These are phyloP conservation scores for Coregonus suidteri DNA, from an alignment of 2,797 vertebrate genomes.

Conservation along the genomic window DNA sequence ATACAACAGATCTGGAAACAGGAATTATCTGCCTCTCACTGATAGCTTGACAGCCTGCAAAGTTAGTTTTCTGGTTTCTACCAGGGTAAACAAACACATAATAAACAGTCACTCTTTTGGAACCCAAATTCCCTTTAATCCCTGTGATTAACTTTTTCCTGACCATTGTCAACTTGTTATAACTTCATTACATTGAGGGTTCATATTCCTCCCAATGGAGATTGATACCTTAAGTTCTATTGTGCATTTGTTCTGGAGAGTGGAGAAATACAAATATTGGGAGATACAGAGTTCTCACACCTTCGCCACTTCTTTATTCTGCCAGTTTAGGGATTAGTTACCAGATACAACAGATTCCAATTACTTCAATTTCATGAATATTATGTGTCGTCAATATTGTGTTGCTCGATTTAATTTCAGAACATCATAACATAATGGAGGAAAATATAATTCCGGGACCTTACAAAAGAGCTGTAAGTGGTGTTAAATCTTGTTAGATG, in stretches of 20 bases:
- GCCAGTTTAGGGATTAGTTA: conserved; percentile 71
- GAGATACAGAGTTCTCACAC: conserved; percentile 30
- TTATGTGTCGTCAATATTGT: too few species aligned
- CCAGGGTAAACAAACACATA: conserved; percentile 19
- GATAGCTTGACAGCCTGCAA: not conserved
- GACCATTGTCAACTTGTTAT: conserved; percentile 24
- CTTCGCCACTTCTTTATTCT: conserved; percentile 51
- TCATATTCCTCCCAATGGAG: conserved; percentile 47
- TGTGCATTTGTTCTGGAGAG: conserved; percentile 42
- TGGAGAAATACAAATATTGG: conserved; percentile 31
- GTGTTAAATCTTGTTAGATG: conserved; percentile 69
- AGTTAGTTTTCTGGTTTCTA: not conserved
- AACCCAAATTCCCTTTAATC: conserved; percentile 4
- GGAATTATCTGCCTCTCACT: not conserved
- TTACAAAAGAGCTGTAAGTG: conserved; percentile 62
- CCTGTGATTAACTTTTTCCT: conserved; percentile 12
- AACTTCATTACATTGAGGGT: conserved; percentile 20
- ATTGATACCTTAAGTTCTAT: conserved; percentile 46
- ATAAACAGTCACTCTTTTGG: conserved; percentile 5
- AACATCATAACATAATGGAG: conserved; percentile 54
- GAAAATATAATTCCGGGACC: conserved; percentile 58
- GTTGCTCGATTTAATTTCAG: conserved; percentile 32
- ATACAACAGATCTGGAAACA: not conserved
- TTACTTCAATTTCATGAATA: conserved; percentile 59
- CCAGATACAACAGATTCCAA: conserved; percentile 70